Evolutionary conservation across 2,797 vertebrate species (phyloP).

Genomic region (Buphagus erythrorhynchus): DNA sequence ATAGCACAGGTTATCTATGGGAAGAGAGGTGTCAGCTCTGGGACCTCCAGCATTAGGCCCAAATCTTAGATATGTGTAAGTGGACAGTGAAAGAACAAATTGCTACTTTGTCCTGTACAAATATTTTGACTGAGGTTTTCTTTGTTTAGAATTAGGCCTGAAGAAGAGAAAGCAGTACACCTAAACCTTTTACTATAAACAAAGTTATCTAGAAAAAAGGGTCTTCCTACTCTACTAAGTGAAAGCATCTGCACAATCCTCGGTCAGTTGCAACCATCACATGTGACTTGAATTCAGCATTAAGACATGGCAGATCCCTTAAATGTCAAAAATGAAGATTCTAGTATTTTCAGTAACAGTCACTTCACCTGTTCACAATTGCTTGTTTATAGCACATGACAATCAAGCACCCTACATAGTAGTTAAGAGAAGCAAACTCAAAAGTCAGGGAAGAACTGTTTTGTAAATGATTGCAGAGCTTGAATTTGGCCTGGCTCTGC

Average conservation of each 20-base stretch:
- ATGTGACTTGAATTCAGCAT: background rate
- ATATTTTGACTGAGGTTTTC: background rate
- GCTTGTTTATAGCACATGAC: background rate
- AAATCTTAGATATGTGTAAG: background rate
- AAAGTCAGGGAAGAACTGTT: background rate
- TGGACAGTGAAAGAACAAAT: background rate
- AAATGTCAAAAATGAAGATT: background rate
- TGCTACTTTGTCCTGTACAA: background rate
- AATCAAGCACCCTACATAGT: background rate
- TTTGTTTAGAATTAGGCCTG: background rate
- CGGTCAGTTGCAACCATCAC: background rate
- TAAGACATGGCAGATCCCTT: background rate
- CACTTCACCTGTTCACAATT: background rate
- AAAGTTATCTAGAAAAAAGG: background rate
- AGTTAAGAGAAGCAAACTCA: background rate
- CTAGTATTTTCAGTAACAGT: background rate
- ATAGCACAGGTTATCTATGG: background rate
- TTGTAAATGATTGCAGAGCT: background rate
- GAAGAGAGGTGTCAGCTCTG: background rate
- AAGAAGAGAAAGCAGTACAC: background rate
- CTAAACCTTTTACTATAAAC: background rate
- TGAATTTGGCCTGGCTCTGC: background rate
- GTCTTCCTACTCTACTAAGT: background rate
- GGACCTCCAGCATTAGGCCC: background rate
- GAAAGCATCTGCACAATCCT: background rate